Base-by-base conservation (phyloP, 1,140 invertebrate genomes). In the Neodiprion lecontei region DNA sequence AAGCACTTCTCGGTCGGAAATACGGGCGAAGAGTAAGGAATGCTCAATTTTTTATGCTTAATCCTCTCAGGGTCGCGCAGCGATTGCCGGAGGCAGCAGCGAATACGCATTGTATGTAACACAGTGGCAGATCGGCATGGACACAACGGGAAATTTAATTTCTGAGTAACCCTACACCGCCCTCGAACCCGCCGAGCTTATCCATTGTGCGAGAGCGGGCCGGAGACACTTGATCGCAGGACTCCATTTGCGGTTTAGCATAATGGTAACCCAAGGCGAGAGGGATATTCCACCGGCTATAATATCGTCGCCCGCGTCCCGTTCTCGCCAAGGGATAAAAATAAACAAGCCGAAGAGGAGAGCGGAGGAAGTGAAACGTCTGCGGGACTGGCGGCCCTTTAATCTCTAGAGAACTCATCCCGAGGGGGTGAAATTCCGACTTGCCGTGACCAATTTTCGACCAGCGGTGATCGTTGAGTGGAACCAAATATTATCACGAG, bases 181-280 rank as follows among this genome's bases (percentile, higher is more conserved):
- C 81, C 79, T 82, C 85, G 83, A 84, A 82, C 81, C 77, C 76
- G 77, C 78, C 79, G 48, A 68, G 53, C 68, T 73, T 76, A 48
- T 82, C 82, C 82, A 85, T 86, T 85, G 84, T 84, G 79, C 76
- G 74, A 74, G 81, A 76, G 78, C 68, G 72, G 75, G 78, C 78
- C 83, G 82, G 74, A 86, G 87, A 88, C 84, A 88, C 87, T 87
- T 85, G 87, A 88, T 88, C 85, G 86, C 84, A 86, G 85, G 86
- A 88, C 86, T 88, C 87, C 87, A 88, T 88, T 88, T 88, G 86
- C 86, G 87, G 87, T 88, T 88, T 88, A 87, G 86, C 87, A 88
- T 88, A 88, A 88, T 88, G 86, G 87, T 86, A 88, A 88, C 85
- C 83, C 82, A 86, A 88, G 84, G 85, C 86, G 83, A 80, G 81